Evolutionary conservation across 2,888 invertebrate genomes (phyloP), one percentile per base, ranked within the genome.

Genomic region (Rhabditophanes sp.): DNA sequence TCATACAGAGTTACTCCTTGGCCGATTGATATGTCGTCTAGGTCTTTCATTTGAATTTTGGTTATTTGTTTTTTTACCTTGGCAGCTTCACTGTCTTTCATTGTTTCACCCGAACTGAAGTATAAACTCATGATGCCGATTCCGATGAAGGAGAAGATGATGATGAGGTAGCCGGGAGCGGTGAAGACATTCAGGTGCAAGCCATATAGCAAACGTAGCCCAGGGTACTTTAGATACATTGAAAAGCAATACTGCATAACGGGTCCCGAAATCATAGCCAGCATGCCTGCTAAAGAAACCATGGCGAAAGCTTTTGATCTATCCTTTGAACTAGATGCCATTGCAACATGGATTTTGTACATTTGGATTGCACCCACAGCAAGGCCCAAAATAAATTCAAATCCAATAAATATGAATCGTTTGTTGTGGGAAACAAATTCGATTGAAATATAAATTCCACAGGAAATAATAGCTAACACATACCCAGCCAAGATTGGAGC

Each of bases 171-270:
- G 12, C 25, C 29, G 12, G 42, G 46, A 3, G 41, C 46, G 3
- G 42, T 42, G 29, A 39, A 42, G 12, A 42, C 16, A 23, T 47
- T 42, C 5, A 42, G n/a, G 17, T 42, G 42, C 20, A 34, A 12
- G 5, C 42, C 42, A 5, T 28, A 42, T 18, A 24, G 19, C n/a
- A 46, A 9, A 9, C 19, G 14, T n/a, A 17, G 9, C 4, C 42
- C 42, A 8, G 42, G 42, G 22, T 47, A 42, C n/a, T 31, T 24
- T 18, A 38, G 21, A 12, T 25, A 14, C 9, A 37, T 25, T 3
- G 20, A 11, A 11, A 41, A 17, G 1, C 14, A 25, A 41, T 29
- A 37, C 20, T 18, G 32, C 18, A 11, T 45, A 36, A 35, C 16
- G 25, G 39, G 39, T 5, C 39, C 39, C n/a, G 25, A 15, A 12